Evolutionary conservation across 2,797 vertebrate species (phyloP).

Genomic region (Luscinia luscinia): DNA sequence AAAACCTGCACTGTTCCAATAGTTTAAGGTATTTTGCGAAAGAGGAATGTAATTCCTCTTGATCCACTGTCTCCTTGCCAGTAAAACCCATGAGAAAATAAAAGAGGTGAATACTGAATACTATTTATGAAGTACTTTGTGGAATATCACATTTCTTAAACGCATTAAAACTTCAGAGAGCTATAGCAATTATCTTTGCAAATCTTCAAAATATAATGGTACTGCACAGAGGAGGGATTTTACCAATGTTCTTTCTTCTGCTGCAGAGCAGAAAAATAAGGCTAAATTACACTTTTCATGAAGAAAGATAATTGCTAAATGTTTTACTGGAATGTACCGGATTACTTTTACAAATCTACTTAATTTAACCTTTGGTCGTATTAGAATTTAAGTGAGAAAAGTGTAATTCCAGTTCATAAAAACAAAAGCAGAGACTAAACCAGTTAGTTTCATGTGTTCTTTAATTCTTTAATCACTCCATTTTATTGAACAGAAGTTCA

Average conservation of each 20-base stretch:
- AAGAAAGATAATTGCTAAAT: slow-evolving; percentile 43
- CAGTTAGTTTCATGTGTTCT: not conserved
- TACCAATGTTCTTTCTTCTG: not conserved
- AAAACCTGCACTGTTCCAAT: not conserved
- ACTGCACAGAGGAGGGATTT: not conserved
- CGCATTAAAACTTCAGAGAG: not conserved
- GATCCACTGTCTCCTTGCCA: not conserved
- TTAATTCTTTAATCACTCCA: slow-evolving; percentile 8
- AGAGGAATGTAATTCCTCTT: not conserved
- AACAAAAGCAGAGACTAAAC: slow-evolving; percentile 22
- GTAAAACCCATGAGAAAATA: not conserved
- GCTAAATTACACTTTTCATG: slow-evolving; percentile 8
- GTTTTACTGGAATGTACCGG: slow-evolving; percentile 27
- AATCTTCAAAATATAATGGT: slow-evolving; percentile 11
- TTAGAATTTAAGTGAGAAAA: slow-evolving; percentile 26
- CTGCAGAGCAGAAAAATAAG: slow-evolving; percentile 5
- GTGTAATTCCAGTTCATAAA: slow-evolving; percentile 19
- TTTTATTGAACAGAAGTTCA: slow-evolving; percentile 12
- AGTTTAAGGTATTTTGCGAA: slow-evolving; percentile 5
- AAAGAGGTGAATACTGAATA: not conserved
- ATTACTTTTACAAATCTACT: slow-evolving; percentile 56
- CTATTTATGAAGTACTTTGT: not conserved
- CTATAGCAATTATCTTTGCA: slow-evolving; percentile 9
- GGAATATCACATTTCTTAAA: slow-evolving; percentile 36
- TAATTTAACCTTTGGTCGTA: slow-evolving; percentile 46